These are phyloP conservation scores for Hydrolagus affinis DNA, from an alignment of 2,113 vertebrate genomes.

Conservation along the genomic window DNA sequence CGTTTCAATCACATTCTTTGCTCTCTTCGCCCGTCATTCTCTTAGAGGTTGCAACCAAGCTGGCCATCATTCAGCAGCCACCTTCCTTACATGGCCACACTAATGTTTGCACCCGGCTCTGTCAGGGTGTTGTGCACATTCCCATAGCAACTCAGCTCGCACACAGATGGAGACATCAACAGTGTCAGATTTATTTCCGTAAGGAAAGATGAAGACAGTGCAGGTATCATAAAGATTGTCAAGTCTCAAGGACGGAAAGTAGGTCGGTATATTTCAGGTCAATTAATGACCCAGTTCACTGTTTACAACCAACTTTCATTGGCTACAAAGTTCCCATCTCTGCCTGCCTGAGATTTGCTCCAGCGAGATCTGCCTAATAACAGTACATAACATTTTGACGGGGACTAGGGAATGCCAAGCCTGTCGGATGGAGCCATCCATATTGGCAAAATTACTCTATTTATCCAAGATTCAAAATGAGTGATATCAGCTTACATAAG, in stretches of 20 bases:
- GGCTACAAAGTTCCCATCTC: no score
- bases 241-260: background rate
- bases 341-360: background rate
- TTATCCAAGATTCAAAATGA: no score
- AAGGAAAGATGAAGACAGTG: background rate
- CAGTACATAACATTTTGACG: no score
- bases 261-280: background rate
- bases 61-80: background rate
- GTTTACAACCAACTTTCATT: background rate
- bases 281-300: background rate
- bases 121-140: background rate
- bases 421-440: no score
- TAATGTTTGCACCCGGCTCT: background rate
- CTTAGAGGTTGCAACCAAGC: no score
- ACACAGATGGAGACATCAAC: background rate
- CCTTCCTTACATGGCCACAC: conserved; percentile 3
- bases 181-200: background rate
- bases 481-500: no score
- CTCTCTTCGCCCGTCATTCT: background rate
- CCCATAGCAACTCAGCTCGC: background rate
- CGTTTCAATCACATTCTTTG: background rate
- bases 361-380: no score
- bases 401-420: no score
- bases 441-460: no score
- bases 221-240: background rate